A percentile compares a stretch with the other conserved stretches of the same genome.
phyloP scores from a whole-genome alignment of 2,888 invertebrate genomes.

The Agrochola lota region DNA sequence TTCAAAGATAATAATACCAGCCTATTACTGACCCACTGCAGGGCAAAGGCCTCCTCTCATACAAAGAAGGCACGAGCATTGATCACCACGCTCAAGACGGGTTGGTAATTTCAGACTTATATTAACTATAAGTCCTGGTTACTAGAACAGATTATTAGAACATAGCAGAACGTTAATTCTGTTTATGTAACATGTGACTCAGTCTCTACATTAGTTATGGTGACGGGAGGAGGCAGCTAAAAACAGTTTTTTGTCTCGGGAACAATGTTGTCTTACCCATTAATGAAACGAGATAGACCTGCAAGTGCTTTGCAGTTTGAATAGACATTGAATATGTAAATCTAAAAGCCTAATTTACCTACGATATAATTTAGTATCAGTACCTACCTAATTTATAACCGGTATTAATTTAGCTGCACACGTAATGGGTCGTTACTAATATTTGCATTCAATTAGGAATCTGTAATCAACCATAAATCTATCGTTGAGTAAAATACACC shows the following conservation, averaged over 20 bases:
- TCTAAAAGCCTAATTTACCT: conserved; percentile 11
- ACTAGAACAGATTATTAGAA: conserved; percentile 16
- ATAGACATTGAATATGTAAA: background rate
- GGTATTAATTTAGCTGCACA: conserved; percentile 33
- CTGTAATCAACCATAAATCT: conserved; percentile 17
- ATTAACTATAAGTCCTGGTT: too few species aligned
- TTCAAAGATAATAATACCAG: too few species aligned
- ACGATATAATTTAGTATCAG: background rate
- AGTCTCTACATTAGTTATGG: conserved; percentile 47
- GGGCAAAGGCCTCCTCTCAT: too few species aligned
- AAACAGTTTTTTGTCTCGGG: conserved; percentile 15
- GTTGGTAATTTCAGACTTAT: too few species aligned
- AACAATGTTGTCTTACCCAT: background rate
- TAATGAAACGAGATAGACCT: background rate
- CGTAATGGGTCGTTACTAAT: conserved; percentile 12
- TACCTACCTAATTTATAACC: conserved; percentile 18
- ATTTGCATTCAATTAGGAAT: conserved; percentile 36
- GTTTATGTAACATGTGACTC: conserved; percentile 16
- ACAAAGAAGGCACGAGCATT: too few species aligned
- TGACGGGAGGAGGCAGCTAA: background rate
- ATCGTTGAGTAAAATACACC: conserved; percentile 3
- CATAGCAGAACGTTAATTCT: too few species aligned
- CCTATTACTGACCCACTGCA: too few species aligned
- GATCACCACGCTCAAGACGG: too few species aligned
- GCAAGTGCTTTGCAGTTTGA: background rate